Base-by-base conservation (phyloP, 2,797 vertebrate genomes). In the Brachyalestes nurse region DNA sequence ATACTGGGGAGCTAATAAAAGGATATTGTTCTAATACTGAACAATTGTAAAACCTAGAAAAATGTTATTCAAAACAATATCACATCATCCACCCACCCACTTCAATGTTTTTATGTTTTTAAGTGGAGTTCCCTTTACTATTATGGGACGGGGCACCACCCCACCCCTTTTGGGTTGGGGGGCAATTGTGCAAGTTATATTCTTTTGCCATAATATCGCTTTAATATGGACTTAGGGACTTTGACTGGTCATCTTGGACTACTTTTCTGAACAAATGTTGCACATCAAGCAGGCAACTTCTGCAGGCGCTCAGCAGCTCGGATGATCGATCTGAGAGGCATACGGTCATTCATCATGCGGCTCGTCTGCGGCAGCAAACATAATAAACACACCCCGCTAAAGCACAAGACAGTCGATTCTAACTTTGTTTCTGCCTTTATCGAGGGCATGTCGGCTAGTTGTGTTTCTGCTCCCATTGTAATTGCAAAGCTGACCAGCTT, bases 271-370 rank as follows among this genome's bases (percentile, higher is more conserved):
- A 66, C 21, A 65, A 12, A 55, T 42, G 62, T 55, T 47, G 23
- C 13, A 60, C 78, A 57, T 75, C 79, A 75, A 53, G 19, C 47
- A n/a, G 64, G 17, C 55, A 70, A 49, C 34, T 38, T 66, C 64
- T 66, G 34, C 64, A n/a, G 64, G 71, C 53, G 40, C 60, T 40
- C 21, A 17, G 55, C 51, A 34, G 57, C 57, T 42, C 45, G 2
- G 64, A 42, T 75, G 79, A 76, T 81, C 73, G 74, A 81, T 81
- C 72, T 53, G 45, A 16, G 57, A 28, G 23, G 73, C 45, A n/a
- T 53, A 71, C 65, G 25, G 34, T 45, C 28, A 7, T 76, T 76
- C 57, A 70, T 75, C 79, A 42, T 72, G 38, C 67, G 49, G 58
- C 64, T 75, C 65, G 71, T 81, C 66, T 76, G 40, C 73, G n/a